Evolutionary conservation across 2,888 invertebrate species (phyloP), one percentile per base, ranked within the genome.

Genomic region (Pharmacophagus antenor): DNA sequence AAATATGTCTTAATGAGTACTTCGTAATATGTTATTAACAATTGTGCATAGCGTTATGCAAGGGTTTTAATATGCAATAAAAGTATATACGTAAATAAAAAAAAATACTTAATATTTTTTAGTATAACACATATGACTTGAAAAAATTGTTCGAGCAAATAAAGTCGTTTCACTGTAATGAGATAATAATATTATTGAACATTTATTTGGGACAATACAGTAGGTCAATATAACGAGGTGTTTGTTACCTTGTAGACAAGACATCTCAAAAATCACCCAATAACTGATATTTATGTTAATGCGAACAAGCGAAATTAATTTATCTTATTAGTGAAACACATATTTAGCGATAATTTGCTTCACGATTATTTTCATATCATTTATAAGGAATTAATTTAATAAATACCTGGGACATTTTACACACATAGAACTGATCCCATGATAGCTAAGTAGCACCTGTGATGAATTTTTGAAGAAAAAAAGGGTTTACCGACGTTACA

Each of bases 201-300:
- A n/a, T n/a, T n/a, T 15, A 31, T 31, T 31, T 31, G 10, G 31
- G 31, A 31, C 15, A 31, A 20, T 25, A 50, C 41, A 37, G 31
- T 55, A 31, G 21, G 18, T n/a, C 2, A n/a, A 10, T 18, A 55
- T 46, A 60, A 37, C 50, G 44, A 44, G 31, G 22, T 10, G 27
- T 15, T 42, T 12, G 42, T 49, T 59, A 60, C 31, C 20, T 46
- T 37, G 46, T 17, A 50, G 23, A 54, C 42, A 56, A 37, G 18
- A 56, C 23, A 37, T 51, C 44, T 21, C 21, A 27, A 54, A 20
- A 31, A 42, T 18, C 10, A 20, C 20, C 53, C 54, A 59, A 59
- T 59, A 60, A 51, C 31, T 12, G 51, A 56, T 25, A 56, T 60
- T 60, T 56, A 56, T 56, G 47, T 44, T 46, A 51, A 47, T 22